Evolutionary conservation across 1,140 invertebrate genomes (phyloP), one percentile per base, ranked within the genome.

Genomic region (Trinorchestia longiramus): DNA sequence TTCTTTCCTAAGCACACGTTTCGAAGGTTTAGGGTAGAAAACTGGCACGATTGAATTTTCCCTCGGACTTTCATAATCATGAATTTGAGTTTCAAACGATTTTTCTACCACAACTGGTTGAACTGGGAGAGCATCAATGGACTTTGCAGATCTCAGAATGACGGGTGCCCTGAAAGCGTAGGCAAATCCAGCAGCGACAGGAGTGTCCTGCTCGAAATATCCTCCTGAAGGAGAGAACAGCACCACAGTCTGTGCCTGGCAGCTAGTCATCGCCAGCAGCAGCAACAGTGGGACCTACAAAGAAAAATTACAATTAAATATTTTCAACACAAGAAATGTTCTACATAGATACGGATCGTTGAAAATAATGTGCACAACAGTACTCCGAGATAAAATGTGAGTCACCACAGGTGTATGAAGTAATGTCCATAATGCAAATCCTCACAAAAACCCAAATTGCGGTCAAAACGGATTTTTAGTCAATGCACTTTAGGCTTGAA

Each of bases 121-220:
- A 4, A 11, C 43, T 28, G 92, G 92, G 17, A 43, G 6, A 40
- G 44, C 92, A 47, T 94, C 92, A 44, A 94, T 45, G 43, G 92
- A 94, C 92, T 94, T 94, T 6, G 92, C 92, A 8, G 43, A 6
- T 40, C 44, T 96, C 43, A 96, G 43, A 44, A 96, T 57, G n/a
- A 95, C 91, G 47, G 96, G 96, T 17, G 88, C 47, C 47, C 96
- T 92, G 96, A 96, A 96, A 96, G 96, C 96, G 94, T 96, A 96
- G 96, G 96, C 96, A 96, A 96, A 96, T 95, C 96, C 96, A 87
- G 96, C 77, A 95, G 96, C 96, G 45, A 96, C 95, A 95, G 95
- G 96, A 95, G 96, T 96, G 91, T 96, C 95, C 96, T 45, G 96
- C 96, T 95, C 96, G 95, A 94, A 96, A 94, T 94, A 94, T 94